phyloP scores from a whole-genome alignment of 92 coral and sea anemone genomes.

The Umimayanthus kanabou region DNA sequence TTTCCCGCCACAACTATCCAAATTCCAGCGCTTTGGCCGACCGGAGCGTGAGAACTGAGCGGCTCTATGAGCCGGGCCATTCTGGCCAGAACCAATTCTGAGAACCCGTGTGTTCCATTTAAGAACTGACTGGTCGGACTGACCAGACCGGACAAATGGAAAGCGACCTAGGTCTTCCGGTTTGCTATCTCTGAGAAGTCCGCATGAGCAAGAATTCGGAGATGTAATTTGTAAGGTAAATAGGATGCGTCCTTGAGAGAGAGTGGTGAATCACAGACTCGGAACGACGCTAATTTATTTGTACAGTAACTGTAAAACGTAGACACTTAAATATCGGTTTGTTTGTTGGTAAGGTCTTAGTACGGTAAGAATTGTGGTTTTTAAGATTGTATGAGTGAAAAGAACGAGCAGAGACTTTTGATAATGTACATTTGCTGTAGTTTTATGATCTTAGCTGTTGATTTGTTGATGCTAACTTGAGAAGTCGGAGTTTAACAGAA shows the following conservation, averaged over 20 bases:
- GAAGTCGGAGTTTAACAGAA: too few relatives aligned
- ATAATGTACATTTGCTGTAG: too few relatives aligned
- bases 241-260: background rate
- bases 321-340: background rate
- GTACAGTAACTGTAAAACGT: slow-evolving; percentile 20
- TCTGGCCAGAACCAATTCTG: too few relatives aligned
- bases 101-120: too few relatives aligned
- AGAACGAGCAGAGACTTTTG: background rate
- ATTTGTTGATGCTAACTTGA: too few relatives aligned
- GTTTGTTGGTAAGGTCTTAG: background rate
- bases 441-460: too few relatives aligned
- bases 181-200: background rate
- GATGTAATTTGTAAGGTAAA: background rate
- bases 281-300: slow-evolving; percentile 17
- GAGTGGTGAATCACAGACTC: slow-evolving; percentile 40
- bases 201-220: background rate
- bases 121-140: too few relatives aligned
- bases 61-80: too few relatives aligned
- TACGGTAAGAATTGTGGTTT: background rate
- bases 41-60: too few relatives aligned
- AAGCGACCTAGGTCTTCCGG: background rate
- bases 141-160: too few relatives aligned
- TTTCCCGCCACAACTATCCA: too few relatives aligned
- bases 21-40: too few relatives aligned
- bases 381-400: background rate